Percentiles rank a stretch among this genome's conserved stretches.
Evolutionary conservation across 2,113 vertebrate species (phyloP).

Genomic region (Nothobranchius kuhntae): DNA sequence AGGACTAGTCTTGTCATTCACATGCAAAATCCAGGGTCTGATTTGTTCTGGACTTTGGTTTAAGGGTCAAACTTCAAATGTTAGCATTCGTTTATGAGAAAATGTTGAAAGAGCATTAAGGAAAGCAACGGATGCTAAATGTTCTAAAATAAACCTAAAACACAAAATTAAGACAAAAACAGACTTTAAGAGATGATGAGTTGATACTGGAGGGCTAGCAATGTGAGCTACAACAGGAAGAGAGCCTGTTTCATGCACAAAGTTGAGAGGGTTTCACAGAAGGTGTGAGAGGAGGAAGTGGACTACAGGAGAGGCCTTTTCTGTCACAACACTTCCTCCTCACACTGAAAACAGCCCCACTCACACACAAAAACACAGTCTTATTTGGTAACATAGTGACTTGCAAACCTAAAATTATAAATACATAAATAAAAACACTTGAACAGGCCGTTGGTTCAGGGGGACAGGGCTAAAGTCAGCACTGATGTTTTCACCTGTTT

Average conservation of each 20-base stretch:
- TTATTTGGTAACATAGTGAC: neutral
- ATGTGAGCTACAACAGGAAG: slow-evolving; percentile 42
- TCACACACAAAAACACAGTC: slow-evolving; percentile 8
- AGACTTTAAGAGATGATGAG: accelerated
- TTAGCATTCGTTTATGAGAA: neutral
- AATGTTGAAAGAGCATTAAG: neutral
- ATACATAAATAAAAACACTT: neutral
- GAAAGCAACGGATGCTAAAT: neutral
- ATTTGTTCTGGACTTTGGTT: slow-evolving; percentile 2
- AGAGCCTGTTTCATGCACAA: slow-evolving; percentile 28
- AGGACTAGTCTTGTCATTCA: neutral
- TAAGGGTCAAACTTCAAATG: neutral
- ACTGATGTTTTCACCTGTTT: neutral
- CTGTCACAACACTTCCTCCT: slow-evolving; percentile 69
- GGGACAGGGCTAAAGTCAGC: neutral
- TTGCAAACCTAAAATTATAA: too few relatives aligned
- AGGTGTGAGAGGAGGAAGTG: slow-evolving; percentile 65
- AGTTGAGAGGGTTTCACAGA: slow-evolving; percentile 65
- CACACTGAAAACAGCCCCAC: neutral
- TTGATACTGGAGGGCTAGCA: neutral
- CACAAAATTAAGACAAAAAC: neutral
- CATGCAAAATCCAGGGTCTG: neutral
- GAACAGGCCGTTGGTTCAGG: neutral
- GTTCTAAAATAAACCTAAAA: too few relatives aligned
- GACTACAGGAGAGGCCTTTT: slow-evolving; percentile 57